Base-by-base conservation (phyloP, 2,113 vertebrate species). In the Calyptommatus sinebrachiatus region DNA sequence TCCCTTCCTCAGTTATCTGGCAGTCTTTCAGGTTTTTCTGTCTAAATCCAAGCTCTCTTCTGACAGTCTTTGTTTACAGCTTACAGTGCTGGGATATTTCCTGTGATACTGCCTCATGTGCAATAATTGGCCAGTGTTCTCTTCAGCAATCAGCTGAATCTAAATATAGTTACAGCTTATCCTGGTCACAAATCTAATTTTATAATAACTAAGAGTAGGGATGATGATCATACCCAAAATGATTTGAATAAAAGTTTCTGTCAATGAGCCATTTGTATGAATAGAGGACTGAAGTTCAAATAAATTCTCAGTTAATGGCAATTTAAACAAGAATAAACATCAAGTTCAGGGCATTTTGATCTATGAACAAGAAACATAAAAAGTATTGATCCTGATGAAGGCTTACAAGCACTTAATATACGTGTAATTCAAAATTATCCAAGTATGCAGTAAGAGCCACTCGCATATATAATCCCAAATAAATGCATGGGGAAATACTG, bases 121-220 rank as follows among this genome's bases (percentile, higher is more conserved):
- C 96, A 95, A 97, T 48, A 79, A 96, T 90, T 89, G 50, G 86
- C 94, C 96, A 93, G 94, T 96, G 96, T 77, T 95, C 94, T 96
- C 95, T 95, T 97, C 95, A 96, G 96, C 95, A 96, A 96, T 92
- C 95, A 92, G 94, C 87, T 82, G 87, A 84, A 78, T 26, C 96
- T 97, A 97, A 95, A 97, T 97, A 97, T 97, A 97, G 95, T 94
- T 92, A 84, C 90, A 26, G 94, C 95, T 97, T 95, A 96, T 95
- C 95, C 96, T 95, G 95, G 95, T 96, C 96, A 95, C 95, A 95
- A 93, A 90, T 94, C 94, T 94, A 95, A 96, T 97, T 60, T 97
- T 96, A 97, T 94, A 97, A 96, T 96, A 97, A 96, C 95, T 95
- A 93, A 93, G 89, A 92, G 90, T 14, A 53, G 50, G 50, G 50